phyloP scores from a whole-genome alignment of 1,140 invertebrate species.

The Coelopa frigida region DNA sequence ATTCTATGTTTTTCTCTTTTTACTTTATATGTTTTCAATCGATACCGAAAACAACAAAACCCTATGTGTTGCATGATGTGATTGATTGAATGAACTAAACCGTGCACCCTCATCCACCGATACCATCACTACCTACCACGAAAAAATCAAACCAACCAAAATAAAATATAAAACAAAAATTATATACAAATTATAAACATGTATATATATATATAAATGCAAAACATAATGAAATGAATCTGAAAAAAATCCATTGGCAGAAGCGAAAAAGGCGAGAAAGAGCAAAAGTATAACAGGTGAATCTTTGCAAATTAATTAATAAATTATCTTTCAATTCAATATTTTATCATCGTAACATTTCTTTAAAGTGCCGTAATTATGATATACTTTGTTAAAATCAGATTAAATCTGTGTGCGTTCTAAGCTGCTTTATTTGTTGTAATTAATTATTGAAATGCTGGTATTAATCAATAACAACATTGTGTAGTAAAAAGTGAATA shows the following conservation, averaged over 20 bases:
- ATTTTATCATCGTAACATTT: conserved; percentile 7
- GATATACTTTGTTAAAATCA: too few relatives aligned
- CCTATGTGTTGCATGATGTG: conserved; percentile 40
- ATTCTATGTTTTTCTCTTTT: too few relatives aligned
- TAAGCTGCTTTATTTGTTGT: too few relatives aligned
- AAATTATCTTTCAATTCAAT: conserved; percentile 12
- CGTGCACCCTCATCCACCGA: conserved; percentile 28
- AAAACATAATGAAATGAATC: conserved; percentile 1
- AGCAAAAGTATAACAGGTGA: conserved; percentile 84
- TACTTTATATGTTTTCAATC: too few relatives aligned
- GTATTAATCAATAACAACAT: too few relatives aligned
- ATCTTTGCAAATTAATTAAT: too few relatives aligned
- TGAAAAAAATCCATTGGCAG: conserved; percentile 48
- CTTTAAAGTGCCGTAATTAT: too few relatives aligned
- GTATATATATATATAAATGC: background rate
- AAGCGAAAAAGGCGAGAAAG: conserved; percentile 87
- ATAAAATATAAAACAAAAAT: conserved; percentile 2
- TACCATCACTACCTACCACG: conserved; percentile 17
- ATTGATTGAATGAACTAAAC: conserved; percentile 37
- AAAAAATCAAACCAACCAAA: conserved; percentile 20
- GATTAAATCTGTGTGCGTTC: too few relatives aligned
- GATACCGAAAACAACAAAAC: too few relatives aligned
- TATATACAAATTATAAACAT: background rate
- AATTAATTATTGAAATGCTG: too few relatives aligned
- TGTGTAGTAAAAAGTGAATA: too few relatives aligned